Evolutionary conservation across 2,113 vertebrate genomes (phyloP), one percentile per base, ranked within the genome.

Genomic region (Oryzias melastigma): DNA sequence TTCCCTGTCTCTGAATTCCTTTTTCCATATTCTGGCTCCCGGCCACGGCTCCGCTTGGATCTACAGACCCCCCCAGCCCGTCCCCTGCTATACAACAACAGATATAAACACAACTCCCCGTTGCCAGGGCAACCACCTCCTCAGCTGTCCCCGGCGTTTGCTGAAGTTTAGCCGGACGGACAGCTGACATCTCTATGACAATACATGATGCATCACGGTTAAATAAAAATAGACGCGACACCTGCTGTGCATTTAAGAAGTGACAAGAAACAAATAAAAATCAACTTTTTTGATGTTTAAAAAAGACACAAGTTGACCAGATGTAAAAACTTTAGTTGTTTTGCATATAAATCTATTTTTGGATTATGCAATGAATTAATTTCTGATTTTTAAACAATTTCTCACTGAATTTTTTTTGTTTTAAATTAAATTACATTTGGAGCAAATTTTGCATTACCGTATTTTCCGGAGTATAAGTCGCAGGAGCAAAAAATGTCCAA

Each of bases 1-100:
- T 87, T 89, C 81, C 83, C 77, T 59, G 80, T 82, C 77, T 58
- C 65, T 56, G 69, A 62, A 91, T 91, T 88, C 87, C 85, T 86
- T 68, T 67, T 57, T 45, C 55, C 68, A 40, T 65, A 87, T 81
- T 78, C 81, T 89, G 89, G 86, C 83, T n/a, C 7, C 17, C 18
- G 8, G 62, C 88, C 88, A 82, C 52, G 41, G 58, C 71, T 52
- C 73, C 58, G 40, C 22, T 22, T 22, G 22, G 22, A 22, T 22
- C 22, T 18, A 45, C 68, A 13, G 12, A 51, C 73, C 53, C 27
- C 17, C 42, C 17, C 20, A 65, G 50, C 20, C 67, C 63, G 65
- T 7, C 54, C 72, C 18, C 49, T 56, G 20, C 47, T 14, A 6
- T 71, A 74, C 42, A 48, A 65, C 77, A 87, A 90, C 86, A 78